A percentile compares a stretch with the other conserved stretches of the same genome.
These are phyloP conservation scores for Pan troglodytes DNA, from an alignment of 2,113 vertebrate genomes.

Conservation along the genomic window DNA sequence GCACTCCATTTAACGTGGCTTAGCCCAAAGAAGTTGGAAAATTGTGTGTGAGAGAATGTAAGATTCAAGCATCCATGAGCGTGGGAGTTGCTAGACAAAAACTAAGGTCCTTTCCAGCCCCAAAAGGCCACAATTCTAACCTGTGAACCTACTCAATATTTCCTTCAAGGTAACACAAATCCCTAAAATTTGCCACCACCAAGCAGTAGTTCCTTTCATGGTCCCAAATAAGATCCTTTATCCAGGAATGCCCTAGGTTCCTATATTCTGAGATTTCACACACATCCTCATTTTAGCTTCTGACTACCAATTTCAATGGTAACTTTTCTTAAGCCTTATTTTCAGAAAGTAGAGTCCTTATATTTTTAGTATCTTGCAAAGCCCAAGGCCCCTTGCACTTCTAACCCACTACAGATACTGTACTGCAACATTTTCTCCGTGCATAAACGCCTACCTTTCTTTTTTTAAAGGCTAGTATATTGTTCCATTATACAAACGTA, in stretches of 20 bases:
- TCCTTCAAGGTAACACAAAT: neutral
- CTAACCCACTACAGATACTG: neutral
- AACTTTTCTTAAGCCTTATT: constrained; percentile 42
- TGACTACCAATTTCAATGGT: neutral
- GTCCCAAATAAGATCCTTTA: constrained; percentile 19
- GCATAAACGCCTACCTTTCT: neutral
- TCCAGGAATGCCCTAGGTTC: neutral
- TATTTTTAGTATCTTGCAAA: neutral
- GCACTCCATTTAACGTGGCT: neutral
- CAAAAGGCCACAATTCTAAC: neutral
- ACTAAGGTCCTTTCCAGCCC: neutral
- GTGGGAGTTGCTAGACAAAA: neutral
- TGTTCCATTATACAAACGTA: constrained; percentile 47
- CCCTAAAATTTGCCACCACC: neutral
- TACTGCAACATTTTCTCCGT: neutral
- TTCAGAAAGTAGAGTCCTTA: neutral
- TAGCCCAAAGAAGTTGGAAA: constrained; percentile 15
- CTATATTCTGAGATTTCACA: neutral
- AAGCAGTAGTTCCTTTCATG: neutral
- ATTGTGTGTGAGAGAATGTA: neutral
- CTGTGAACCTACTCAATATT: neutral
- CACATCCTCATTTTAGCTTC: constrained; percentile 4
- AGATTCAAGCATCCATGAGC: neutral
- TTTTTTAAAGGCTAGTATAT: neutral
- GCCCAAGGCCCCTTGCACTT: neutral